Base-by-base conservation (phyloP, 2,797 vertebrate species). In the Pelodytes ibericus region DNA sequence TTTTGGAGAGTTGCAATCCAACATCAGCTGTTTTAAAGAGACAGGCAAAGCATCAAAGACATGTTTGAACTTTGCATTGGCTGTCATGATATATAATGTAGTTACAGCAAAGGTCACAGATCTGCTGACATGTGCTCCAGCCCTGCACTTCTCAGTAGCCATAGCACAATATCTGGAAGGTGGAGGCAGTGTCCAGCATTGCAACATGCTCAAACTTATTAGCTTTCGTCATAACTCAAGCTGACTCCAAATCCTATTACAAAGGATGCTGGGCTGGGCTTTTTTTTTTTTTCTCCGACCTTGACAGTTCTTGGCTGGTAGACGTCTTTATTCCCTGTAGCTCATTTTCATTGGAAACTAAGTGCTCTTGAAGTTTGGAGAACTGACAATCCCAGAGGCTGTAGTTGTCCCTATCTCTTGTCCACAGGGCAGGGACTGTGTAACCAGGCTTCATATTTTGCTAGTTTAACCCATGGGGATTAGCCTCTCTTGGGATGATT, bases 181-280 rank as follows among this genome's bases (percentile, higher is more conserved):
- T 81, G 81, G 68, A 33, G 57, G 36, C 72, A 3, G 15, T 56
- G 81, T 82, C 78, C 83, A 85, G 25, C 72, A 67, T 58, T 84
- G 74, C 80, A 84, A 73, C 62, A 81, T 72, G 62, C 10, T 18
- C 31, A 49, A 68, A 76, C 82, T 72, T 80, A 63, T 25, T 66
- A 80, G 72, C 15, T 80, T 84, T 62, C 79, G 83, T 84, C 84
- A 82, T 76, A 83, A 87, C 74, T 83, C 72, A 83, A 75, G 81
- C 24, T 59, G 80, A 62, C 31, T 82, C 72, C 76, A 67, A 81
- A 85, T 81, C n/a, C 64, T 56, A 71, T 77, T 71, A 80, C 68
- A 59, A 83, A 56, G 56, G 56, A 83, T 71, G 33, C 16, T 33
- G 57, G 20, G 44, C 65, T 82, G 77, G 24, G 27, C 67, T 66